Evolutionary conservation across 2,888 invertebrate genomes (phyloP).

Genomic region (Tinea trinotella): DNA sequence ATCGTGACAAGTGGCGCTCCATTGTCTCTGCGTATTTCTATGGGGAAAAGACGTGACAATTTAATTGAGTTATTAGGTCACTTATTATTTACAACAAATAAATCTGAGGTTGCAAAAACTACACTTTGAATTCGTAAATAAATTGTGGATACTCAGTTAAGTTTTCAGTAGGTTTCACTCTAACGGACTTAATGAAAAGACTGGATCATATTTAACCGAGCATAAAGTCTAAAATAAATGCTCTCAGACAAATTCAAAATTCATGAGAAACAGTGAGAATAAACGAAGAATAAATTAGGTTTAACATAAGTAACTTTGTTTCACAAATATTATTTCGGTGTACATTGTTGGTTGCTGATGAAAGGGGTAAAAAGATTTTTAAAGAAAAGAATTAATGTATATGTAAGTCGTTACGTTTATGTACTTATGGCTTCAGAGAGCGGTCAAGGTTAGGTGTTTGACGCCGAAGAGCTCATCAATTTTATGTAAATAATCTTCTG

Average conservation of each 20-base stretch:
- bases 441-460: constrained; percentile 53
- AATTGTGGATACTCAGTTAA: too few species aligned
- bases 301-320: background rate
- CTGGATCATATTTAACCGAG: background rate
- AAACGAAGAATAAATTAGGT: background rate
- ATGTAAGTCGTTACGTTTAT: background rate
- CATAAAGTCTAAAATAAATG: background rate
- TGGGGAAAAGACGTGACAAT: too few species aligned
- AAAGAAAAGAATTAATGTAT: background rate
- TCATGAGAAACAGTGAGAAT: background rate
- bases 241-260: background rate
- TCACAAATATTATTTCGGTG: background rate
- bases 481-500: constrained; percentile 60
- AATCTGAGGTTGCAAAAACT: too few species aligned
- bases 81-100: too few species aligned
- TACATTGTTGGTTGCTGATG: background rate
- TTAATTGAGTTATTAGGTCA: too few species aligned
- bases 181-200: too few species aligned
- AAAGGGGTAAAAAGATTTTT: background rate
- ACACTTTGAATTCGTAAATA: too few species aligned
- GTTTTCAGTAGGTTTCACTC: too few species aligned
- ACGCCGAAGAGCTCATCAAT: constrained; percentile 55
- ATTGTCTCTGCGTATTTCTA: too few species aligned
- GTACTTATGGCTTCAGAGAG: constrained; percentile 20
- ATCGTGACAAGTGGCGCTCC: too few species aligned